Percentiles rank a stretch among this genome's conserved stretches.
phyloP scores from a whole-genome alignment of 2,113 vertebrate species.

The Egretta garzetta region DNA sequence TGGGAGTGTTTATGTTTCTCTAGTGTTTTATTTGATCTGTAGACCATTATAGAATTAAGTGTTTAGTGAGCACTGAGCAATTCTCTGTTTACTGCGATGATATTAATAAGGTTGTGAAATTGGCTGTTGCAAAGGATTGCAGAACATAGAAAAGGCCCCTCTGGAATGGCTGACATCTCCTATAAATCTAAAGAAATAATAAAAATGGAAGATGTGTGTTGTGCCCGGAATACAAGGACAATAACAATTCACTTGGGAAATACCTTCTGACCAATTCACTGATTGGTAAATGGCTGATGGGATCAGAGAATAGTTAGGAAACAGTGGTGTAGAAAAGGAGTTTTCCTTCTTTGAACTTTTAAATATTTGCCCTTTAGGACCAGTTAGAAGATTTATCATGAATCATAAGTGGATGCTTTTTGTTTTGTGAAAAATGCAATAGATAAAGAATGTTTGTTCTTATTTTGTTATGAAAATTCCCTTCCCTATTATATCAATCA shows the following conservation, averaged over 20 bases:
- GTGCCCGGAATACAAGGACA: background rate
- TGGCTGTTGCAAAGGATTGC: background rate
- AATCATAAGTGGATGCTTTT: background rate
- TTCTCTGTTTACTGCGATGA: background rate
- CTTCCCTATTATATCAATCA: background rate
- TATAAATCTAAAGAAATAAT: slow-evolving; percentile 36
- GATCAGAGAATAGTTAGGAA: background rate
- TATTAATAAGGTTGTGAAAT: background rate
- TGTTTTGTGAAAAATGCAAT: background rate
- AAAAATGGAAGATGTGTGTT: background rate
- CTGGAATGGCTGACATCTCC: background rate
- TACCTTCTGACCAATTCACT: background rate
- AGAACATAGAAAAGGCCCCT: background rate
- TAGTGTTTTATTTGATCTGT: background rate
- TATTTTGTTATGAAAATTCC: background rate
- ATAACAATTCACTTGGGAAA: slow-evolving; percentile 24
- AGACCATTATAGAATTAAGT: background rate
- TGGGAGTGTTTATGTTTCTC: background rate
- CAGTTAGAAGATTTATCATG: background rate
- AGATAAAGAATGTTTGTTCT: background rate
- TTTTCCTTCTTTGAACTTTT: background rate
- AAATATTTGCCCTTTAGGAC: background rate
- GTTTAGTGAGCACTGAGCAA: background rate
- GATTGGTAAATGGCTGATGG: background rate
- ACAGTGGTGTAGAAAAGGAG: background rate